phyloP scores from a whole-genome alignment of 1,140 invertebrate genomes.

The Oncopeltus fasciatus region DNA sequence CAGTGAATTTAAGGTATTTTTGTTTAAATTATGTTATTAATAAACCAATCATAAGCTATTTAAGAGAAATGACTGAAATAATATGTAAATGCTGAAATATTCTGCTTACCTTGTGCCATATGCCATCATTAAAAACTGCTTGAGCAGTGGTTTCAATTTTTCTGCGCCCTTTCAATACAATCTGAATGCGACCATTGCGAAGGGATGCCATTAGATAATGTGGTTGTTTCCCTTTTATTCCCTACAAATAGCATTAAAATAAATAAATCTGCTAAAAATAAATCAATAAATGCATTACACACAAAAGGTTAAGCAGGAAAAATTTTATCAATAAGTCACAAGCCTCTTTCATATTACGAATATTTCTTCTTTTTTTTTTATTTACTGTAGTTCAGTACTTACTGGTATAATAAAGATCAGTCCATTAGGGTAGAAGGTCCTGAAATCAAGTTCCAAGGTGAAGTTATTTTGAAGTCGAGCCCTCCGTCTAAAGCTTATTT shows the following conservation, averaged over 20 bases:
- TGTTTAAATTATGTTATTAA: no score
- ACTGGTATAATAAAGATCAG: constrained; percentile 61
- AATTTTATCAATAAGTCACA: no score
- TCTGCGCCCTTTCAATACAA: constrained; percentile 49
- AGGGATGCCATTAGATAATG: constrained; percentile 59
- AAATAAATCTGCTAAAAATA: no score
- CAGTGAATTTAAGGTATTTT: no score
- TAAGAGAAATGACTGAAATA: no score
- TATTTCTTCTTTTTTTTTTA: no score
- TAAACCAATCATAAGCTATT: no score
- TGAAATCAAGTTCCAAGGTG: constrained; percentile 62
- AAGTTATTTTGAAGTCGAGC: constrained; percentile 56
- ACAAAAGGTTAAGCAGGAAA: no score
- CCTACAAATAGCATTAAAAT: constrained; percentile 32
- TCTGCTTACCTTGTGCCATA: constrained; percentile 55
- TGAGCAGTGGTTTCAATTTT: constrained; percentile 46
- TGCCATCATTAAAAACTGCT: constrained; percentile 56
- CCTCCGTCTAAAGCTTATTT: constrained; percentile 44
- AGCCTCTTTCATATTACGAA: no score
- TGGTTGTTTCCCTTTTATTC: constrained; percentile 44
- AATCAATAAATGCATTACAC: no score
- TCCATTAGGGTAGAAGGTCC: constrained; percentile 74
- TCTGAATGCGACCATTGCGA: constrained; percentile 49
- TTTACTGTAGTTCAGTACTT: no score
- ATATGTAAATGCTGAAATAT: no score